A percentile compares a stretch with the other conserved stretches of the same genome.
phyloP scores from a whole-genome alignment of 2,113 vertebrate genomes.

The Mixornis gularis region DNA sequence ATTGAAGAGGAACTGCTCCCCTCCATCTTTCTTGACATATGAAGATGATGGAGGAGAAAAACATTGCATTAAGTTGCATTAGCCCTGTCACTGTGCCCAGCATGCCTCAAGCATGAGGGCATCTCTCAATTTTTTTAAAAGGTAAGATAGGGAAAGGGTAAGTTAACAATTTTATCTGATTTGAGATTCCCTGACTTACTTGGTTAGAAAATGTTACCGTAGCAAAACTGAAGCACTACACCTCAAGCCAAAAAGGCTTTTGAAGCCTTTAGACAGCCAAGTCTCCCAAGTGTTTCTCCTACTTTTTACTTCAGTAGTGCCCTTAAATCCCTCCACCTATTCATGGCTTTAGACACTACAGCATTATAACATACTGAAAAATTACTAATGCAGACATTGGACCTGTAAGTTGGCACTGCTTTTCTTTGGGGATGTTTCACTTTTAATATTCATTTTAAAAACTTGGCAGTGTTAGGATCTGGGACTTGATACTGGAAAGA shows the following conservation, averaged over 20 bases:
- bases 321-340: not conserved
- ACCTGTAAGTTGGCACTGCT: not conserved
- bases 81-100: not conserved
- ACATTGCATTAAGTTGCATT: accelerated
- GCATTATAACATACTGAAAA: not conserved
- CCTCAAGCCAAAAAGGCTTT: not conserved
- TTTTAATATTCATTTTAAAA: not conserved
- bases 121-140: not conserved
- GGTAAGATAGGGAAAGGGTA: not conserved
- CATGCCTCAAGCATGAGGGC: not conserved
- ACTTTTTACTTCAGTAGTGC: not conserved
- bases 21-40: not conserved
- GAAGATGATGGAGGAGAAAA: not conserved
- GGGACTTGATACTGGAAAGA: not conserved
- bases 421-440: not conserved
- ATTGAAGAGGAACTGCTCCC: not conserved
- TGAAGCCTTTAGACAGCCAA: not conserved
- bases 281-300: not conserved
- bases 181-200: not conserved
- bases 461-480: not conserved
- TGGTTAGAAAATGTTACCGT: not conserved
- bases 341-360: not conserved
- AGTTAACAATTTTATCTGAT: not conserved
- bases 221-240: not conserved
- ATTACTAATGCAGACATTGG: not conserved